Percentiles rank a stretch among this genome's conserved stretches.
These are phyloP conservation scores for Pteruthius melanotis DNA, from an alignment of 2,113 vertebrate genomes.

Conservation along the genomic window DNA sequence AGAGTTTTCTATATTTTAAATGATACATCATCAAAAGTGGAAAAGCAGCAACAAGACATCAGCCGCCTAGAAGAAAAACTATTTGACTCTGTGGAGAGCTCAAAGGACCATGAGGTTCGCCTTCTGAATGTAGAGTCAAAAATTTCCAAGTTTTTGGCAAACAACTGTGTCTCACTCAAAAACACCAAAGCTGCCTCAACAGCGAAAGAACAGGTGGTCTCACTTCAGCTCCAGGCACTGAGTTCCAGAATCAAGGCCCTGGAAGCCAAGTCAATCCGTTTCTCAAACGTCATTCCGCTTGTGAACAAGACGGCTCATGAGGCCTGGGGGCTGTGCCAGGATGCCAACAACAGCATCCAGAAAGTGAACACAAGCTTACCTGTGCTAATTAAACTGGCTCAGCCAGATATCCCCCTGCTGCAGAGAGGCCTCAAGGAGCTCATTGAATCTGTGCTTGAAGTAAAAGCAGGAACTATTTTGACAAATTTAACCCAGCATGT, in stretches of 20 bases:
- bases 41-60: slow-evolving; percentile 49
- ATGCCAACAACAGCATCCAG: slow-evolving; percentile 36
- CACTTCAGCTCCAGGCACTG: slow-evolving; percentile 63
- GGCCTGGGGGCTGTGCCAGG: slow-evolving; percentile 55
- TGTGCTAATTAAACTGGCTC: slow-evolving; percentile 39
- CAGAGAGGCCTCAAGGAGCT: slow-evolving; percentile 69
- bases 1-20: slow-evolving; percentile 63
- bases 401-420: slow-evolving; percentile 58
- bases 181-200: not conserved
- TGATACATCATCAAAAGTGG: slow-evolving; percentile 35
- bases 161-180: slow-evolving; percentile 57
- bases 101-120: slow-evolving; percentile 53
- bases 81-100: not conserved
- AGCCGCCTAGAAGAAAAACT: slow-evolving; percentile 57
- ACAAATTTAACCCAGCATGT: slow-evolving; percentile 71
- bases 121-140: slow-evolving; percentile 71
- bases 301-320: slow-evolving; percentile 72
- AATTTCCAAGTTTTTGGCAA: slow-evolving; percentile 64
- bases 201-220: slow-evolving; percentile 46
- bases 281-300: slow-evolving; percentile 65
- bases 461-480: slow-evolving; percentile 61
- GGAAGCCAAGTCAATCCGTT: slow-evolving; percentile 69
- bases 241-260: slow-evolving; percentile 74
- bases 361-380: slow-evolving; percentile 62
- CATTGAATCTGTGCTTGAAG: slow-evolving; percentile 66